Evolutionary conservation across 2,113 vertebrate species (phyloP), one percentile per base, ranked within the genome.

Genomic region (Sinosuthora webbiana): DNA sequence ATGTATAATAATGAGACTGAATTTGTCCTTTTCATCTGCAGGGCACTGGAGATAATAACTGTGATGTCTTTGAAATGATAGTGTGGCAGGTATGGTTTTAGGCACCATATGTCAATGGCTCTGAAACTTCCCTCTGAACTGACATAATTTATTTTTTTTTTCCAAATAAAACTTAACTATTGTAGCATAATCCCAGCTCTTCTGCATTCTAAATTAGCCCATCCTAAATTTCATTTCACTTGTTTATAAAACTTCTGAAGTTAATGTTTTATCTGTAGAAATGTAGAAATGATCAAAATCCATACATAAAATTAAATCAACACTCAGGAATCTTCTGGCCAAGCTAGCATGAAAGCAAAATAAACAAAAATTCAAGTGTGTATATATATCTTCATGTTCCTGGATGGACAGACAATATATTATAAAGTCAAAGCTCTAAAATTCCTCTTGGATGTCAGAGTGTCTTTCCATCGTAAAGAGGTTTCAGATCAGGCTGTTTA

Each of bases 11-110:
- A 81, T 13, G 24, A 89, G 39, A 39, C 2, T 41, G 39, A 68
- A 82, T 75, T 94, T 78, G 25, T 59, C 62, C 78, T 75, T 83
- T 62, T 67, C 13, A 53, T 70, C 62, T 85, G 44, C 44, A 79
- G 37, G 49, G 15, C 31, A 81, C 19, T 84, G 45, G 56, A 69
- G 41, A 62, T 55, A 53, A 87, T 25, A 87, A 84, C 33, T 52
- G 11, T 56, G 47, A 33, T 52, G 47, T 37, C 70, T 60, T 49
- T 67, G 33, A 50, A 57, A 63, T 30, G 20, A 59, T 20, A 87
- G 31, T 2, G 1, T 73, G 64, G 73, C 55, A 74, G 65, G 55
- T 41, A 37, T 45, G 30, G 56, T 57, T 77, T 55, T 49, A 39
- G 88, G 56, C 42, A 69, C 41, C 23, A 20, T 30, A 44, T 1